phyloP scores from a whole-genome alignment of 1,140 invertebrate species.

The Acromyrmex echinatior region DNA sequence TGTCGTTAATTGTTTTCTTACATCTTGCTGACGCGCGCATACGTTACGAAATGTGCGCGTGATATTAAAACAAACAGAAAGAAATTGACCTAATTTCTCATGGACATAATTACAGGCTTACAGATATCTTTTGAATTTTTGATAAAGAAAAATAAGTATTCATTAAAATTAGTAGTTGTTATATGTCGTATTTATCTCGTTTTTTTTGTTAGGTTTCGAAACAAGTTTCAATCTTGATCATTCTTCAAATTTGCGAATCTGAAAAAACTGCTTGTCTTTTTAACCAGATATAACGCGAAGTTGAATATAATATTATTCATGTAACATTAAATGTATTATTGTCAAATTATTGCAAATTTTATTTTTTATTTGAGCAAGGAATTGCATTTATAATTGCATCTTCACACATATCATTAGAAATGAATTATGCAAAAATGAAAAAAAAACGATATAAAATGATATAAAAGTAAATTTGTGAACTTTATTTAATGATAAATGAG shows the following conservation, averaged over 20 bases:
- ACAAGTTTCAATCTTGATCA: neutral
- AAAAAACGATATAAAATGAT: no score
- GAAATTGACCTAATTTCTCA: neutral
- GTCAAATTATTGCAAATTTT: neutral
- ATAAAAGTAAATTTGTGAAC: neutral
- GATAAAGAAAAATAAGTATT: neutral
- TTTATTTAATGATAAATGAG: neutral
- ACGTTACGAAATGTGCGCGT: neutral
- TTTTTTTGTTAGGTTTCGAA: no score
- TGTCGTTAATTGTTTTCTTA: slow-evolving; percentile 2
- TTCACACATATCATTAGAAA: neutral
- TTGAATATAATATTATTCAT: neutral
- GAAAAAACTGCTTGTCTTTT: neutral
- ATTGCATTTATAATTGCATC: neutral
- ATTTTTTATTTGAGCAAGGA: neutral
- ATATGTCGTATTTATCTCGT: neutral
- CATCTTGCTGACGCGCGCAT: neutral
- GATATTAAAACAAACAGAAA: neutral
- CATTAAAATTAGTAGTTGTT: neutral
- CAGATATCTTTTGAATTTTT: neutral
- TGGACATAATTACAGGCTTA: neutral
- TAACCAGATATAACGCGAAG: neutral
- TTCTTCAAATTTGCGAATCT: neutral
- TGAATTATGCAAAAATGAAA: neutral
- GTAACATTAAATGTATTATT: neutral